Evolutionary conservation across 2,888 invertebrate species (phyloP).

Genomic region (Stratiomys singularior): DNA sequence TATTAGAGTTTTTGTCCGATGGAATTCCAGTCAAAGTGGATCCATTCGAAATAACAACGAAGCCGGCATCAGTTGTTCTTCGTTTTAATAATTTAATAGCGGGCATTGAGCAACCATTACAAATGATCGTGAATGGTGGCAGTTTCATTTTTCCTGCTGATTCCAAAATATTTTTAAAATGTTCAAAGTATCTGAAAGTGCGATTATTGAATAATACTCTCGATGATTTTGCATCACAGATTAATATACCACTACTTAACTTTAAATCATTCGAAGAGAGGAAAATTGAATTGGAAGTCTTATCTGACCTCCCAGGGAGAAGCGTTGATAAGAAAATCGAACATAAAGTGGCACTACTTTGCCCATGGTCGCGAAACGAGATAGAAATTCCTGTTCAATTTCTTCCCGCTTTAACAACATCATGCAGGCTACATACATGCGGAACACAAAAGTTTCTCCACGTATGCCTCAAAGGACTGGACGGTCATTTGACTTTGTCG

Average conservation of each 20-base stretch:
- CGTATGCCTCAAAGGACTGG: constrained; percentile 74
- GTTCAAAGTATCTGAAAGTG: constrained; percentile 65
- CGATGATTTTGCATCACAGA: constrained; percentile 57
- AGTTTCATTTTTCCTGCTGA: constrained; percentile 79
- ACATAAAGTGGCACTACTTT: constrained; percentile 81
- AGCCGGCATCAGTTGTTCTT: constrained; percentile 68
- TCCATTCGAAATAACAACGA: constrained; percentile 66
- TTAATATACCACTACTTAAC: constrained; percentile 70
- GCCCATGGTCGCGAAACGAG: constrained; percentile 82
- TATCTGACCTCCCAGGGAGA: constrained; percentile 80
- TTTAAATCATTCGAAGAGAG: constrained; percentile 75
- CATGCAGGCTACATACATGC: constrained; percentile 85
- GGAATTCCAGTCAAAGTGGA: constrained; percentile 65
- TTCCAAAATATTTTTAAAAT: constrained; percentile 63
- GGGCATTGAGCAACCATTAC: constrained; percentile 82
- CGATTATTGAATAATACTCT: constrained; percentile 53
- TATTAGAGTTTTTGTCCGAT: constrained; percentile 79
- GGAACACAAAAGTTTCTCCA: constrained; percentile 87
- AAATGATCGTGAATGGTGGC: constrained; percentile 80
- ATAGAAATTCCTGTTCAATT: constrained; percentile 82
- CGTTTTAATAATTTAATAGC: constrained; percentile 78
- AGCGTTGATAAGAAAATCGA: constrained; percentile 77
- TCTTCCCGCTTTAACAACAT: constrained; percentile 82
- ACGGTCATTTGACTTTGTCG: constrained; percentile 67
- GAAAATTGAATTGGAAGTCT: constrained; percentile 72